A percentile compares a stretch with the other conserved stretches of the same genome.
These are phyloP conservation scores for Wasmannia auropunctata DNA, from an alignment of 1,140 invertebrate species.

Conservation along the genomic window DNA sequence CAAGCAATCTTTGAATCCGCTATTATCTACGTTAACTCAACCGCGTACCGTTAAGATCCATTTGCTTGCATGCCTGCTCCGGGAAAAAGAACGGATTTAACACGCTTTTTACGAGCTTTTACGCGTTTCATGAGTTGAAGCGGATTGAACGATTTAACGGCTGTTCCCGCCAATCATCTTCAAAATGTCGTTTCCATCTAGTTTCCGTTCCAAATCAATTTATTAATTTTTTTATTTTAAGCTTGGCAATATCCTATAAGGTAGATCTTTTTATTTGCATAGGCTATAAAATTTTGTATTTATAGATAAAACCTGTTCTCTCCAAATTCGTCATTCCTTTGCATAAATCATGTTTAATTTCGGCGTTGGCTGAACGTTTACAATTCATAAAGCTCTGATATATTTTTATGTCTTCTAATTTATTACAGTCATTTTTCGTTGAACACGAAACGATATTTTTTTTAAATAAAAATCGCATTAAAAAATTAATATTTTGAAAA, in stretches of 20 bases:
- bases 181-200: neutral
- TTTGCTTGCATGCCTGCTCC: conserved; percentile 27
- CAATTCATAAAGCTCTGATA: neutral
- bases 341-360: neutral
- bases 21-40: conserved; percentile 59
- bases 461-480: neutral
- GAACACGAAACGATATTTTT: neutral
- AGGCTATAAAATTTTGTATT: neutral
- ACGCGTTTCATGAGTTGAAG: neutral
- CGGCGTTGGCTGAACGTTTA: neutral
- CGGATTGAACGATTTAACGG: neutral
- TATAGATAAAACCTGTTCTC: neutral
- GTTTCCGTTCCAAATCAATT: neutral
- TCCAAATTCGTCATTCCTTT: neutral
- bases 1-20: conserved; percentile 35
- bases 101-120: conserved; percentile 40
- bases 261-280: neutral
- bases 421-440: neutral
- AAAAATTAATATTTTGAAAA: neutral
- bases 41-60: conserved; percentile 60
- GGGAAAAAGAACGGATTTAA: conserved; percentile 30
- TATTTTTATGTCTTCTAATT: neutral
- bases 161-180: neutral
- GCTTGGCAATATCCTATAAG: neutral
- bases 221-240: neutral